A percentile compares a stretch with the other conserved stretches of the same genome.
Evolutionary conservation across 2,888 invertebrate species (phyloP).

Genomic region (Mesopsocus fuscifrons): DNA sequence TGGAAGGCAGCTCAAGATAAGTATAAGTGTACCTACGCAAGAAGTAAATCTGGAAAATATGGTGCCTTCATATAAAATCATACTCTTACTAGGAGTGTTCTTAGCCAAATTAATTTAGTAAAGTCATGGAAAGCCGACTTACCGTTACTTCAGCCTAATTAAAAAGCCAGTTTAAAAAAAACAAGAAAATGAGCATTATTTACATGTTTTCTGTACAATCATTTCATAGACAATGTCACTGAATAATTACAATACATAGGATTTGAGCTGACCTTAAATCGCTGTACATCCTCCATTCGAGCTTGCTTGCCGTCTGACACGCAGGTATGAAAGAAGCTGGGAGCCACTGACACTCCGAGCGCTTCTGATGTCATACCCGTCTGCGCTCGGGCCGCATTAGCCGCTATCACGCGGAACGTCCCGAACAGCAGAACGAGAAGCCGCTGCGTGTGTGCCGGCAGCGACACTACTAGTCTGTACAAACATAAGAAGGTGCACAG

Average conservation of each 20-base stretch:
- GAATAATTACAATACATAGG: too few relatives aligned
- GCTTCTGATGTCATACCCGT: conserved; percentile 94
- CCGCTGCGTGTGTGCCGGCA: conserved; percentile 80
- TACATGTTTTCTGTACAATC: conserved; percentile 3
- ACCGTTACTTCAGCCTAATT: conserved; percentile 52
- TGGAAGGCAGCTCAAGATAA: too few relatives aligned
- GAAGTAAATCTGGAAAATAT: too few relatives aligned
- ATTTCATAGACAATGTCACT: too few relatives aligned
- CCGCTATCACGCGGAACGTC: conserved; percentile 88
- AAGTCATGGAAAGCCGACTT: too few relatives aligned
- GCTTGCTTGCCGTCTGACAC: conserved; percentile 89
- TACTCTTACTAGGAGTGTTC: too few relatives aligned
- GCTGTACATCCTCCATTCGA: conserved; percentile 86
- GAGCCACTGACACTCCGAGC: conserved; percentile 85
- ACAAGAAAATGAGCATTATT: conserved; percentile 16
- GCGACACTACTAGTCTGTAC: conserved; percentile 64
- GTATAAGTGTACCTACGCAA: too few relatives aligned
- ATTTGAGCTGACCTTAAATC: conserved; percentile 74
- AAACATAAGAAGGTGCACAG: too few relatives aligned
- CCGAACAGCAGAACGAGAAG: conserved; percentile 89
- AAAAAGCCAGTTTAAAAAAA: conserved; percentile 21
- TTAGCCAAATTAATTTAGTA: too few relatives aligned
- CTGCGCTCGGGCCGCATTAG: conserved; percentile 72
- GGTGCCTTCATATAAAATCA: too few relatives aligned
- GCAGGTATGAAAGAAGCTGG: conserved; percentile 91